Conservation (phyloP, 2,888 invertebrate genomes). For the Drosophila seclusa region DNA sequence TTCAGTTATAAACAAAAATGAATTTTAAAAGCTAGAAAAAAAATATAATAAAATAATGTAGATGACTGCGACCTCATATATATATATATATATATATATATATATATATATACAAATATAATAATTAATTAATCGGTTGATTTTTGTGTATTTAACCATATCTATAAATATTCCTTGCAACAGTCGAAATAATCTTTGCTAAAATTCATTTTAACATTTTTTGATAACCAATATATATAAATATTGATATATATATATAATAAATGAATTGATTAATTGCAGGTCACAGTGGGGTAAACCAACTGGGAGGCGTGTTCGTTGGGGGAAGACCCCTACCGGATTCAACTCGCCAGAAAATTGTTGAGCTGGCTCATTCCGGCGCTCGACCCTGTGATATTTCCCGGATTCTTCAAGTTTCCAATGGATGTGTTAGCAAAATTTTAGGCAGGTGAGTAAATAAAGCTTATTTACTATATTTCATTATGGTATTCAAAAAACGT, state of each 20-base stretch:
- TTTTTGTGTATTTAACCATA: background rate
- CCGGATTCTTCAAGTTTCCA: constrained; percentile 98
- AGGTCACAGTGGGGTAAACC: constrained; percentile 99
- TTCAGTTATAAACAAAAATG: background rate
- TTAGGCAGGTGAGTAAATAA: constrained; percentile 92
- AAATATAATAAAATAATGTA: background rate
- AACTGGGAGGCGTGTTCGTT: constrained; percentile 99
- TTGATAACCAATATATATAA: background rate
- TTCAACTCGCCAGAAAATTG: constrained; percentile 99
- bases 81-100: too few species aligned
- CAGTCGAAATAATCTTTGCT: background rate
- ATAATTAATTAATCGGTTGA: background rate
- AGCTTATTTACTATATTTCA: background rate
- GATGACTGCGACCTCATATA: too few species aligned
- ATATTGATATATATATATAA: background rate
- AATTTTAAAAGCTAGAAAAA: background rate
- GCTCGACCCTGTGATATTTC: constrained; percentile 99
- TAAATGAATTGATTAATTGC: constrained; percentile 46
- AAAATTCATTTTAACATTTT: background rate
- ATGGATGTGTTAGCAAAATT: constrained; percentile 99
- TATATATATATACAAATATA: too few species aligned
- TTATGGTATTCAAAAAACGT: background rate
- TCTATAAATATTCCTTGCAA: background rate
- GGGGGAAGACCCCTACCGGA: constrained; percentile 99
- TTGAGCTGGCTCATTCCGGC: constrained; percentile 98